Evolutionary conservation across 1,140 invertebrate genomes (phyloP).

Genomic region (Bombus sylvicola): DNA sequence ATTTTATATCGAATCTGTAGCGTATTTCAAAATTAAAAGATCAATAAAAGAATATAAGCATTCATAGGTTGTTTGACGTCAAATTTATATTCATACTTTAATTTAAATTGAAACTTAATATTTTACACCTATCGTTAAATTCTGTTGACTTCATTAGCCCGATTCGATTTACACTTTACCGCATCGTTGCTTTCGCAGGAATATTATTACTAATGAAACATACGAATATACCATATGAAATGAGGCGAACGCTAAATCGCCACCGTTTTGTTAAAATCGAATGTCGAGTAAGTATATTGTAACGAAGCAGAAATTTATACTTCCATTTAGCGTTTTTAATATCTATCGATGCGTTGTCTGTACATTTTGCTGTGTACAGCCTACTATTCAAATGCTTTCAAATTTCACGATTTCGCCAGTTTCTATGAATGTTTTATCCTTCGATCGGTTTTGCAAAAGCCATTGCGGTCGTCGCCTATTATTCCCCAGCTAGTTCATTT

Average conservation of each 20-base stretch:
- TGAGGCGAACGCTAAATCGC: neutral
- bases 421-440: neutral
- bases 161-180: too few relatives aligned
- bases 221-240: neutral
- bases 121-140: too few relatives aligned
- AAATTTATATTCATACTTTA: too few relatives aligned
- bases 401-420: slow-evolving; percentile 11
- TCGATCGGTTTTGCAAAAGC: slow-evolving; percentile 23
- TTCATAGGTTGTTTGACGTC: too few relatives aligned
- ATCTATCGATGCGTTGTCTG: too few relatives aligned
- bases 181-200: neutral
- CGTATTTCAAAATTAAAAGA: neutral
- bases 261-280: neutral
- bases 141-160: too few relatives aligned
- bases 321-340: neutral
- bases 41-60: too few relatives aligned
- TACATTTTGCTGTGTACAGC: neutral
- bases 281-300: neutral
- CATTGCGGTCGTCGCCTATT: slow-evolving; percentile 45
- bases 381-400: neutral
- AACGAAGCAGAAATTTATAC: neutral
- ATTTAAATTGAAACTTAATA: too few relatives aligned
- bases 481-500: slow-evolving; percentile 34
- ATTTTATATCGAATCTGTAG: neutral
- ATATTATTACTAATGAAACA: neutral